These are phyloP conservation scores for Ataeniobius toweri DNA, from an alignment of 2,797 vertebrate species.

Conservation along the genomic window DNA sequence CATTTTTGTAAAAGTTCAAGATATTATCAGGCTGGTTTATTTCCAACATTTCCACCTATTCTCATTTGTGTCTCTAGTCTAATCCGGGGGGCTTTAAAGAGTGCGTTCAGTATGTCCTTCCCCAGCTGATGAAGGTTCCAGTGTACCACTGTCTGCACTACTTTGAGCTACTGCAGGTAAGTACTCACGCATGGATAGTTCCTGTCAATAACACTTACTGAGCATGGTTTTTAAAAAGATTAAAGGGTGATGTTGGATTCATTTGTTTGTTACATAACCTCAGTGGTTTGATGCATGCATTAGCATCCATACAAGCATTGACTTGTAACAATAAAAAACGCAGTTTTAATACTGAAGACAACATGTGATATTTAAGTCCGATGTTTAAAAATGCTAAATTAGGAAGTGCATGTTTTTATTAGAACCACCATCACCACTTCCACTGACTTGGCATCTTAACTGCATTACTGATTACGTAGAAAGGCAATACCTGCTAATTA, in stretches of 20 bases:
- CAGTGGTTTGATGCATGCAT: not conserved
- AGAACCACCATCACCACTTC: too few relatives aligned
- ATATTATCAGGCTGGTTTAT: not conserved
- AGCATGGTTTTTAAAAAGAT: not conserved
- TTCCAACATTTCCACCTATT: not conserved
- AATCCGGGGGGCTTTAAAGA: slow-evolving; percentile 95
- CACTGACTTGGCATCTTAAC: not conserved
- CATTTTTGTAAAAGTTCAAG: not conserved
- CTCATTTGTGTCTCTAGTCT: slow-evolving; percentile 79
- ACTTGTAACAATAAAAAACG: not conserved
- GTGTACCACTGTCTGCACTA: slow-evolving; percentile 99
- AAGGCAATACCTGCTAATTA: not conserved
- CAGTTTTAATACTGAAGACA: not conserved
- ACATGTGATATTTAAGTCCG: not conserved
- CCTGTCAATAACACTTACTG: too few relatives aligned
- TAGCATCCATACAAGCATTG: not conserved
- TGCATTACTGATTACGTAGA: too few relatives aligned
- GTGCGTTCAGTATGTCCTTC: slow-evolving; percentile 94
- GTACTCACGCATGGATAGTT: not conserved
- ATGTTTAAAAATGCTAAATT: not conserved
- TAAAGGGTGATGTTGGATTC: not conserved
- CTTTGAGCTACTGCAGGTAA: slow-evolving; percentile 96
- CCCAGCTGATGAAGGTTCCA: slow-evolving; percentile 95
- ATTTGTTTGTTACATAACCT: too few relatives aligned
- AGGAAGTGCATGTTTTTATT: too few relatives aligned